These are phyloP conservation scores for Clepsis dumicolana DNA, from an alignment of 2,888 invertebrate genomes.

Conservation along the genomic window DNA sequence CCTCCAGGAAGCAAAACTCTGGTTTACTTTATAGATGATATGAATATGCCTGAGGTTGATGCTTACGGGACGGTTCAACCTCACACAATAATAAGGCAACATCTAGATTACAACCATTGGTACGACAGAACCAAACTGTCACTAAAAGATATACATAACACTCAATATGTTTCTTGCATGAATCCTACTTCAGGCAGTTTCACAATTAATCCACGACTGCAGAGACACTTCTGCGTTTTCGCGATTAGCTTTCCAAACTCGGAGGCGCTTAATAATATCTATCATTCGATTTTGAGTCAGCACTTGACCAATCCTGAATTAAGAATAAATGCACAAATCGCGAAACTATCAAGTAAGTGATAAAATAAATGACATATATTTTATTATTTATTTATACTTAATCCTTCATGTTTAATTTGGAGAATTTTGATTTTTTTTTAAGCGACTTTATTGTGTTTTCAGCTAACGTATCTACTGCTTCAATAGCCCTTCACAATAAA, in stretches of 20 bases:
- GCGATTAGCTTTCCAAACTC: slow-evolving; percentile 93
- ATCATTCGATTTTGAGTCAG: slow-evolving; percentile 94
- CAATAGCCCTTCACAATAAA: slow-evolving; percentile 94
- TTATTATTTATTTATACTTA: no score
- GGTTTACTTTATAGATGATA: slow-evolving; percentile 98
- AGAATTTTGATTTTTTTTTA: not conserved
- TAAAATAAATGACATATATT: not conserved
- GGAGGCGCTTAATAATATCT: slow-evolving; percentile 95
- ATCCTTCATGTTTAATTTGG: not conserved
- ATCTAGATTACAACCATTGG: slow-evolving; percentile 98
- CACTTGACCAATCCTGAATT: slow-evolving; percentile 94
- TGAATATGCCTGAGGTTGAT: slow-evolving; percentile 98
- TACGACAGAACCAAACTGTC: slow-evolving; percentile 93
- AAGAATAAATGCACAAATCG: slow-evolving; percentile 90
- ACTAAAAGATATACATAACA: slow-evolving; percentile 97
- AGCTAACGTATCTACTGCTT: slow-evolving; percentile 92
- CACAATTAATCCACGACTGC: slow-evolving; percentile 97
- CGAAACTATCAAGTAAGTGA: slow-evolving; percentile 86
- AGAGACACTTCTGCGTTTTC: slow-evolving; percentile 95
- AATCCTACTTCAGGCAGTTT: slow-evolving; percentile 99
- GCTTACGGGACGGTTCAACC: slow-evolving; percentile 98
- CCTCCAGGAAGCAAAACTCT: slow-evolving; percentile 97
- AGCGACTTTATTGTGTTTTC: slow-evolving; percentile 48
- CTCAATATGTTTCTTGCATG: slow-evolving; percentile 99
- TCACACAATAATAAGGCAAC: slow-evolving; percentile 97